Evolutionary conservation across 53 echinoderm and acorn worm species (phyloP), one percentile per base, ranked within the genome.

Genomic region (Paracentrotus lividus): DNA sequence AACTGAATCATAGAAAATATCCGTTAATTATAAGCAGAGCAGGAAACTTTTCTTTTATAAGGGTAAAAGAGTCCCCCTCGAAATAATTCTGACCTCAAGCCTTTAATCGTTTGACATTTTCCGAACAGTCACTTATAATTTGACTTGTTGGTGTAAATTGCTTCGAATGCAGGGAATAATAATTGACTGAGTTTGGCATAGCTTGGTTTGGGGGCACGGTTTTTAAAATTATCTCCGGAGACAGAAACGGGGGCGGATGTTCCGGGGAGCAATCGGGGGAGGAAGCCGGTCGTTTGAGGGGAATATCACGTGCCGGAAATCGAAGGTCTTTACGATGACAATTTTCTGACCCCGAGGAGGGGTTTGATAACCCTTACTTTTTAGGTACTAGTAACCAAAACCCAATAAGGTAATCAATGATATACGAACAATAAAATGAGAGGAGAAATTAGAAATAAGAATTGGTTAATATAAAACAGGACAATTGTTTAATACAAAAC

Each of bases 191-290:
- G n/a, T 23, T 43, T 81, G 43, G n/a, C 47, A 45, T 81, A 16
- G 81, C 81, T 81, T 81, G 81, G 45, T 24, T n/a, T 81, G 9
- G 26, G 81, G 81, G 24, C 47, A 81, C 40, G 72, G 72, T 4
- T 76, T 76, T 76, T n/a, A n/a, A 40, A 34, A 29, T 77, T 45
- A 81, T 81, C 44, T 45, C 20, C 27, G 26, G 26, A 26, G 47
- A 47, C 81, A n/a, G 81, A 81, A 47, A 81, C 44, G 47, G 49
- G 81, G 81, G 26, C 44, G 47, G 47, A 81, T 45, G 81, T 24
- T 45, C 47, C 26, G 47, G 81, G 47, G n/a, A 81, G 45, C n/a
- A 1, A n/a, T 12, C 9, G 44, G 45, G 47, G 81, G 12, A 47
- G 81, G 81, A 81, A 45, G 81, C 44, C 4, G n/a, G 15, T 81